These are phyloP conservation scores for Tanytarsus gracilentus DNA, from an alignment of 2,888 invertebrate genomes.

Conservation along the genomic window DNA sequence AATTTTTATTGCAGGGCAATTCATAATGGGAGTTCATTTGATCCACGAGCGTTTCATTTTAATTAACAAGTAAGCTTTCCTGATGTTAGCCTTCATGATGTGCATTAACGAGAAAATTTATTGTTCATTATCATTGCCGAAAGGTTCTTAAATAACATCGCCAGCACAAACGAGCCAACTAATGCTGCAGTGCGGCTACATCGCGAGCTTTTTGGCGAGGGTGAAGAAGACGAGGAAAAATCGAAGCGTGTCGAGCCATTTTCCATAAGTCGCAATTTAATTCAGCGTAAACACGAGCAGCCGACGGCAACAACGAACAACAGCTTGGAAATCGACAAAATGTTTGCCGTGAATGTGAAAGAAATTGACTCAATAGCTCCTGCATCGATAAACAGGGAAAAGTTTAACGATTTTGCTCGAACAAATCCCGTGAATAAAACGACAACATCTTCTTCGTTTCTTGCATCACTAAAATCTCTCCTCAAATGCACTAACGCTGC, in stretches of 20 bases:
- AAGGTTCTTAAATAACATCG: constrained; percentile 22
- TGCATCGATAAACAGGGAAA: not conserved
- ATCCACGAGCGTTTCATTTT: constrained; percentile 39
- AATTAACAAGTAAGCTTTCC: constrained; percentile 34
- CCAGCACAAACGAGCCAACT: constrained; percentile 28
- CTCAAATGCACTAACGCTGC: not conserved
- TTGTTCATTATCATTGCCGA: not conserved
- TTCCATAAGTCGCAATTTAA: constrained; percentile 15
- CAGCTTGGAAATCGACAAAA: constrained; percentile 6
- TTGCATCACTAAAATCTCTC: constrained; percentile 14
- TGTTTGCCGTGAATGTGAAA: not conserved
- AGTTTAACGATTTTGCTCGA: constrained; percentile 9
- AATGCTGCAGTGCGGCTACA: constrained; percentile 27
- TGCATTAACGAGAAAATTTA: not conserved
- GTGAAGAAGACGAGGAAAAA: not conserved
- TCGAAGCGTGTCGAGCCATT: not conserved
- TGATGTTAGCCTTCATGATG: not conserved
- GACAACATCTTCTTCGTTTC: not conserved
- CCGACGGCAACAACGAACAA: not conserved
- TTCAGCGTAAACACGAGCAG: constrained; percentile 7
- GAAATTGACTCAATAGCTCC: not conserved
- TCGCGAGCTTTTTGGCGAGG: constrained; percentile 12
- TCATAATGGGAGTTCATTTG: constrained; percentile 38
- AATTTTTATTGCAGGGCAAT: constrained; percentile 33
- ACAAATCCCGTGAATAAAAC: not conserved